These are phyloP conservation scores for Phyllostomus discolor DNA, from an alignment of 2,113 vertebrate species.

Conservation along the genomic window DNA sequence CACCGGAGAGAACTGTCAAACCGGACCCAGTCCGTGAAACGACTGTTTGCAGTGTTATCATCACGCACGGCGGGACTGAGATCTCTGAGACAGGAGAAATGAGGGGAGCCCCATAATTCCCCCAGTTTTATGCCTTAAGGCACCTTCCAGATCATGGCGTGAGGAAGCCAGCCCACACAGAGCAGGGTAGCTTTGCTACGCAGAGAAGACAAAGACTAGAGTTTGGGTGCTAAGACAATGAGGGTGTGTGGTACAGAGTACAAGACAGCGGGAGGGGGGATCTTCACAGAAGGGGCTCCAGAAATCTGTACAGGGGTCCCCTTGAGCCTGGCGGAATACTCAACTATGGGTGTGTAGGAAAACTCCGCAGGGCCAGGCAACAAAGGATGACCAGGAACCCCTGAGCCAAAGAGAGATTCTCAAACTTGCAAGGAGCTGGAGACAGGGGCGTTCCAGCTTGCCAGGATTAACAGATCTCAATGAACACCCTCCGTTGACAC, in stretches of 20 bases:
- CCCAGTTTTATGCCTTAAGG: neutral
- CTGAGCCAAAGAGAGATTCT: neutral
- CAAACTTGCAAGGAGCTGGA: neutral
- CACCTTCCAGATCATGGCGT: accelerated
- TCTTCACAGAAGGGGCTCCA: neutral
- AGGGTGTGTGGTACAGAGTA: neutral
- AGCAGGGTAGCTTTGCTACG: accelerated
- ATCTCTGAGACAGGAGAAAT: neutral
- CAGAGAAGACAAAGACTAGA: neutral
- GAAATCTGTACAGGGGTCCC: neutral
- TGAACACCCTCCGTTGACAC: neutral
- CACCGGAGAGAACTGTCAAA: neutral
- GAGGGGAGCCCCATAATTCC: accelerated
- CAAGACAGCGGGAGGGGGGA: neutral
- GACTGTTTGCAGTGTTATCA: too few species aligned
- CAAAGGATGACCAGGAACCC: neutral
- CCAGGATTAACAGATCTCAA: neutral
- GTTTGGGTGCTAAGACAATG: neutral
- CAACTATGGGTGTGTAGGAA: neutral
- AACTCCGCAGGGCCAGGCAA: neutral
- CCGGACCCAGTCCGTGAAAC: neutral
- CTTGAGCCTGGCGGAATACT: neutral
- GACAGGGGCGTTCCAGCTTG: neutral
- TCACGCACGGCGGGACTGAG: neutral
- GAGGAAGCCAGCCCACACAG: too few species aligned